Evolutionary conservation across 2,113 vertebrate species (phyloP).

Genomic region (Aplodontia rufa): DNA sequence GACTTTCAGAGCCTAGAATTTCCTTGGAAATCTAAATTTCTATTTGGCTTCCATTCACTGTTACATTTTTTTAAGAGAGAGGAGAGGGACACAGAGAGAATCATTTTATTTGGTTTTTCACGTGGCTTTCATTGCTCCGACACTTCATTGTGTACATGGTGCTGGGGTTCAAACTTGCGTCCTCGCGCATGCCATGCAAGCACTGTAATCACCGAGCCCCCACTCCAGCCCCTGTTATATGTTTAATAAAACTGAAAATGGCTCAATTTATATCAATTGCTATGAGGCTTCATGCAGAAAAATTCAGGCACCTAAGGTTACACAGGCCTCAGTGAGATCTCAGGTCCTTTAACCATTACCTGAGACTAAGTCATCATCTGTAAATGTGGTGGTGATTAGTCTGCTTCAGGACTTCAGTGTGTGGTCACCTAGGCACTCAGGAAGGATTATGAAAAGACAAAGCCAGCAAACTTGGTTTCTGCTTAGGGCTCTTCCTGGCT

Average conservation of each 20-base stretch:
- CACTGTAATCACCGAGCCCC: too few species aligned
- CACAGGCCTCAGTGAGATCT: background rate
- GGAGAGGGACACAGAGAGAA: too few species aligned
- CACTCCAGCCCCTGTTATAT: too few species aligned
- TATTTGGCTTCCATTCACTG: background rate
- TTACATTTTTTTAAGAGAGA: too few species aligned
- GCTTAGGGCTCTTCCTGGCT: background rate
- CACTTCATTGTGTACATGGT: too few species aligned
- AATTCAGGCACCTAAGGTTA: background rate
- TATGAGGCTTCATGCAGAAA: background rate
- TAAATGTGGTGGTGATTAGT: background rate
- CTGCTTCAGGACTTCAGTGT: background rate
- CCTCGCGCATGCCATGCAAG: too few species aligned
- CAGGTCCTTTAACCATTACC: background rate
- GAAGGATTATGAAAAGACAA: background rate
- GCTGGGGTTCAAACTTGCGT: too few species aligned
- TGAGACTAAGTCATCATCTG: background rate
- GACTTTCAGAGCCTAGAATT: background rate
- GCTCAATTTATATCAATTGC: background rate
- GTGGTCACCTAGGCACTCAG: background rate
- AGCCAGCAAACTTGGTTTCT: background rate
- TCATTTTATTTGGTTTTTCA: too few species aligned
- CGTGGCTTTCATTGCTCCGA: too few species aligned
- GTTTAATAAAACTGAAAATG: slow-evolving; percentile 21
- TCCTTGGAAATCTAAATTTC: slow-evolving; percentile 11